A percentile compares a stretch with the other conserved stretches of the same genome.
phyloP scores from a whole-genome alignment of 2,888 invertebrate genomes.

The Apotomis turbidana region DNA sequence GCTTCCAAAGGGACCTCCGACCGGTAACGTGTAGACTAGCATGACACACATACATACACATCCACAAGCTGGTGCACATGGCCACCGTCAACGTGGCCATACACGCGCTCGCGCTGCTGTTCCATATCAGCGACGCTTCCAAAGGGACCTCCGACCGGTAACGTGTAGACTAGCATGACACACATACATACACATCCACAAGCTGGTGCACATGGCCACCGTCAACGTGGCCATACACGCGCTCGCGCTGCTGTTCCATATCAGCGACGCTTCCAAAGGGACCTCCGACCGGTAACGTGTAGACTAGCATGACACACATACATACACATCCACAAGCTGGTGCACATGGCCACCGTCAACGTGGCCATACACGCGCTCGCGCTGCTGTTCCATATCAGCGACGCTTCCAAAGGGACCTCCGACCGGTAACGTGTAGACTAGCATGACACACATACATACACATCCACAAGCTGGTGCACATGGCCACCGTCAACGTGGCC shows the following conservation, averaged over 20 bases:
- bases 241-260: background rate
- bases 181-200: background rate
- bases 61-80: constrained; percentile 49
- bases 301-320: no score
- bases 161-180: background rate
- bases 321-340: no score
- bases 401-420: constrained; percentile 48
- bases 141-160: no score
- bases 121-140: constrained; percentile 65
- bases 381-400: constrained; percentile 64
- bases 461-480: no score
- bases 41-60: no score
- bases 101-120: constrained; percentile 63
- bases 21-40: no score
- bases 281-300: background rate
- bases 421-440: no score
- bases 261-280: constrained; percentile 16
- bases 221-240: background rate
- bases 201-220: background rate
- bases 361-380: constrained; percentile 62
- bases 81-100: constrained; percentile 82
- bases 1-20: constrained; percentile 54
- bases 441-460: no score
- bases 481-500: constrained; percentile 74
- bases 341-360: constrained; percentile 82